These are phyloP conservation scores for Agrochola lota DNA, from an alignment of 2,888 invertebrate species.

Conservation along the genomic window DNA sequence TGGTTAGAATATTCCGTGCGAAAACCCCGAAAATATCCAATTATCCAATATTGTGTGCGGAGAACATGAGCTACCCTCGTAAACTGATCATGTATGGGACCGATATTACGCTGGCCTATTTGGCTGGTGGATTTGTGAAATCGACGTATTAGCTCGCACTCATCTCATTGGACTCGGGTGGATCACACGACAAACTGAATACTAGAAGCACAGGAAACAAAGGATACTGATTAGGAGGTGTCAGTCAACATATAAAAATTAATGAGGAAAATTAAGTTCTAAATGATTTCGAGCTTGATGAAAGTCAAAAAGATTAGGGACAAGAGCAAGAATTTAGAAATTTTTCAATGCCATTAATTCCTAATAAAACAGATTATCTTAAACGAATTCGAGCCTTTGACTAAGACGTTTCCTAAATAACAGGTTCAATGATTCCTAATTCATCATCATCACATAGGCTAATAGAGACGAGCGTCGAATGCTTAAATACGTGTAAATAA, in stretches of 20 bases:
- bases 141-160: constrained; percentile 13
- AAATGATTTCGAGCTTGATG: background rate
- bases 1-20: constrained; percentile 20
- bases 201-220: background rate
- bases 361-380: constrained; percentile 15
- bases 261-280: background rate
- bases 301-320: constrained; percentile 1
- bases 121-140: constrained; percentile 20
- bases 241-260: background rate
- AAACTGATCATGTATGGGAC: constrained; percentile 43
- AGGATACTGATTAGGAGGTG: background rate
- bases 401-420: constrained; percentile 33
- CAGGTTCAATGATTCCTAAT: constrained; percentile 57
- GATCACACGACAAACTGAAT: background rate
- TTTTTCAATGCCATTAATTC: background rate
- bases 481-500: constrained; percentile 82
- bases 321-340: background rate
- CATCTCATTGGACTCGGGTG: constrained; percentile 11
- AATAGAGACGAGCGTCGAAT: constrained; percentile 77
- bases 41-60: constrained; percentile 31
- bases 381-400: constrained; percentile 9
- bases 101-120: constrained; percentile 28
- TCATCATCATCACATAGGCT: constrained; percentile 69
- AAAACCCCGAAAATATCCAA: constrained; percentile 30
- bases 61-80: constrained; percentile 38